Percentiles rank a stretch among this genome's conserved stretches.
phyloP scores from a whole-genome alignment of 1,140 invertebrate species.

The Oncopeltus fasciatus region DNA sequence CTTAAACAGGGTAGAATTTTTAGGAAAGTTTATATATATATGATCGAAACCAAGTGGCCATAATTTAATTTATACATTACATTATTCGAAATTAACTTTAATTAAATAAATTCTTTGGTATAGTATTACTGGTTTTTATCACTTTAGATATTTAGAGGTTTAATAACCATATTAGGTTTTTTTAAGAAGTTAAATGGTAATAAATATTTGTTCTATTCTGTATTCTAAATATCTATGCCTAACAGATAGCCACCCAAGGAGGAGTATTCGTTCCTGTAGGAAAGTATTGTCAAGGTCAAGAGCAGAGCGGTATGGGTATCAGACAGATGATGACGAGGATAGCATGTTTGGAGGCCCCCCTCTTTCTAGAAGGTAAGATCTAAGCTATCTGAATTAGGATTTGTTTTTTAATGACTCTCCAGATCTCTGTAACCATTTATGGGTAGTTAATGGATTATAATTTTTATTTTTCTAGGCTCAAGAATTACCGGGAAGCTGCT shows the following conservation, averaged over 20 bases:
- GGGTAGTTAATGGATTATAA: background rate
- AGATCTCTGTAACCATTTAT: no score
- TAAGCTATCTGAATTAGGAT: no score
- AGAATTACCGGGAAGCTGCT: background rate
- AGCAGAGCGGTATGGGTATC: slow-evolving; percentile 6
- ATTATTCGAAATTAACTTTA: no score
- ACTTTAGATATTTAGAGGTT: no score
- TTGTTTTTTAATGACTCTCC: no score
- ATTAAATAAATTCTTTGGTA: no score
- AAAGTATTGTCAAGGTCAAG: slow-evolving; percentile 2
- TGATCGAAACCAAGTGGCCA: no score
- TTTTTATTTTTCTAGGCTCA: background rate
- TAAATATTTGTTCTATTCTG: no score
- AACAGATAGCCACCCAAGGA: background rate
- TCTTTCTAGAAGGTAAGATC: background rate
- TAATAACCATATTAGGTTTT: background rate
- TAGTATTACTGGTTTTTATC: no score
- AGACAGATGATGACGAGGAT: slow-evolving; percentile 15
- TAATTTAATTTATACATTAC: no score
- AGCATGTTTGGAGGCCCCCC: slow-evolving; percentile 1
- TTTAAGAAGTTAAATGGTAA: background rate
- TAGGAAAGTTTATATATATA: no score
- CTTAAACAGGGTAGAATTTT: no score
- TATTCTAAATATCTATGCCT: background rate
- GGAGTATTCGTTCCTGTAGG: background rate